Conservation (phyloP, 2,797 vertebrate genomes). For the Oreonectes daqikongensis region DNA sequence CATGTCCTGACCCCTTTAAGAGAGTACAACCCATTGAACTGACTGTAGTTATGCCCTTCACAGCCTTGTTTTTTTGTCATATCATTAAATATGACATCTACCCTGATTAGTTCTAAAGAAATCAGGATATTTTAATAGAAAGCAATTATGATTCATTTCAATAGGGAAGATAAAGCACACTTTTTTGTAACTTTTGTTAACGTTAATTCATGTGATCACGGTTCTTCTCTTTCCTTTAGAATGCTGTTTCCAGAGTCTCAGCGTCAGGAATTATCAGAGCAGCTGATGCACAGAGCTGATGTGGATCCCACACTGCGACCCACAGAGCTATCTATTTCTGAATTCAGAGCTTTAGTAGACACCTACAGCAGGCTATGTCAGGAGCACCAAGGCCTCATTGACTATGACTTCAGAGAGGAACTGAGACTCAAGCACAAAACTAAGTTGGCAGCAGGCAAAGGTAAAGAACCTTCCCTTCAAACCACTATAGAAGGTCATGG, state of each 20-base stretch:
- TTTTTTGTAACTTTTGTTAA: slow-evolving; percentile 45
- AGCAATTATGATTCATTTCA: slow-evolving; percentile 76
- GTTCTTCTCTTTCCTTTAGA: slow-evolving; percentile 65
- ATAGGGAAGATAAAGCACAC: slow-evolving; percentile 69
- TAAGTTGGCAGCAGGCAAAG: not conserved
- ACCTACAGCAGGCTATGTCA: slow-evolving; percentile 84
- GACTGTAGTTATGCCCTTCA: not conserved
- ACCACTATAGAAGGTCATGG: slow-evolving; percentile 43
- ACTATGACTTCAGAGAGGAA: slow-evolving; percentile 88
- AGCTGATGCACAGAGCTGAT: slow-evolving; percentile 81
- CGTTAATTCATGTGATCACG: slow-evolving; percentile 62
- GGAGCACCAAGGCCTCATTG: slow-evolving; percentile 74
- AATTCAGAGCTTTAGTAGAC: slow-evolving; percentile 83
- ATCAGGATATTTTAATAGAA: slow-evolving; percentile 52
- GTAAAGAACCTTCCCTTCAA: not conserved
- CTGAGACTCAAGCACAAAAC: slow-evolving; percentile 69
- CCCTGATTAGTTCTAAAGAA: not conserved
- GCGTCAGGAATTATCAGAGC: slow-evolving; percentile 79
- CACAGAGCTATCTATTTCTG: slow-evolving; percentile 81
- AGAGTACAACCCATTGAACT: not conserved
- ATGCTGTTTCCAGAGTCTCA: slow-evolving; percentile 87
- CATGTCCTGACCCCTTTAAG: too few species aligned
- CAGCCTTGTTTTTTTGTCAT: not conserved
- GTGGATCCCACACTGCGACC: slow-evolving; percentile 89
- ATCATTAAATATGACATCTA: not conserved